Conservation (phyloP, 2,797 vertebrate genomes). For the Epinephelus awoara region DNA sequence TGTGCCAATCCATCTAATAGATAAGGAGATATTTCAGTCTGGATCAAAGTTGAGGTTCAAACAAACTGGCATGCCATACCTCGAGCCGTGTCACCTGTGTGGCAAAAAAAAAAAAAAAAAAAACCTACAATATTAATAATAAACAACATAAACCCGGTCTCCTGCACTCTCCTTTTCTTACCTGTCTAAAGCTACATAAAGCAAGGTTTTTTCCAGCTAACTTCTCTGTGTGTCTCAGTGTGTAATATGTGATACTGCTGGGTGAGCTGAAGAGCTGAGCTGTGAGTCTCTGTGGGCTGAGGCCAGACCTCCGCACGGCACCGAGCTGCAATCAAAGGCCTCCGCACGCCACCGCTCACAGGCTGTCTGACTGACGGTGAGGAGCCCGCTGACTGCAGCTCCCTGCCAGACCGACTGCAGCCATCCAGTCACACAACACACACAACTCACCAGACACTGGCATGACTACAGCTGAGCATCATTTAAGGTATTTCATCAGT, state of each 20-base stretch:
- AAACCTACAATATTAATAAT: background rate
- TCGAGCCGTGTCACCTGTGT: no score
- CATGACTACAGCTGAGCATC: background rate
- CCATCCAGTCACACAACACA: slow-evolving; percentile 15
- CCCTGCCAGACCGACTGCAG: slow-evolving; percentile 8
- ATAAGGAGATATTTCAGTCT: background rate
- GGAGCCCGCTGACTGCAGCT: slow-evolving; percentile 19
- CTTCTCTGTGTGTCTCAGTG: slow-evolving; percentile 30
- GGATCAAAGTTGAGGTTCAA: background rate
- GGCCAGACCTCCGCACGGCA: slow-evolving; percentile 29
- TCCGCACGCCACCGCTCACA: slow-evolving; percentile 26
- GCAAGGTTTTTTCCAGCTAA: slow-evolving; percentile 9
- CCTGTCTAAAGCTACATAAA: background rate
- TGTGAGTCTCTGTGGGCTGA: slow-evolving; percentile 36
- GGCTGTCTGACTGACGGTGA: slow-evolving; percentile 19
- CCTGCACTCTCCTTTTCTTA: background rate
- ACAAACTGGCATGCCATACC: background rate
- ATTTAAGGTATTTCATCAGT: slow-evolving; percentile 18
- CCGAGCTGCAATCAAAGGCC: slow-evolving; percentile 55
- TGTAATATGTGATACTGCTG: slow-evolving; percentile 33
- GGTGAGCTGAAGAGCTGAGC: slow-evolving; percentile 31
- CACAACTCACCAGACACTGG: background rate
- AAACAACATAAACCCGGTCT: background rate
- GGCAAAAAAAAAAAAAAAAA: background rate
- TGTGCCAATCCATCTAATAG: background rate